Base-by-base conservation (phyloP, 2,113 vertebrate species). In the Ramphastos sulfuratus region DNA sequence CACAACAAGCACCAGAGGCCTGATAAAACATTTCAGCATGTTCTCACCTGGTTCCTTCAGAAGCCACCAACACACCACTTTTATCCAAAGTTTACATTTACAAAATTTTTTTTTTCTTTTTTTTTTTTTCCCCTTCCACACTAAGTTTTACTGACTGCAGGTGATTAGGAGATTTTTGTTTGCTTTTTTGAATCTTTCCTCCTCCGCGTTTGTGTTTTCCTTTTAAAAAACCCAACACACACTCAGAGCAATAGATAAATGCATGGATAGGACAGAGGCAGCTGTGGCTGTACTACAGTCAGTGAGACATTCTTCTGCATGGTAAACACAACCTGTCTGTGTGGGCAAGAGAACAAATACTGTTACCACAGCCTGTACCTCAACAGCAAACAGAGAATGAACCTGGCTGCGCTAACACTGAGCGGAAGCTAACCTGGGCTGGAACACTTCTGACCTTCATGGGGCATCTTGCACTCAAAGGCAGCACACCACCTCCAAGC, bases 281-380 rank as follows among this genome's bases (percentile, higher is more conserved):
- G 78, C 6, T 86, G 69, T 67, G 91, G 71, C 21, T n/a, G 60
- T n/a, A 55, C 73, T 35, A 77, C 15, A 71, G 76, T 16, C 61
- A 48, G 60, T 2, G 59, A 88, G 61, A 75, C 59, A 87, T 61
- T 44, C 82, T 55, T 85, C 5, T 19, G 66, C 65, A 17, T 4
- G 59, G 82, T 58, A 86, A 90, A 80, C 71, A 82, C 71, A 94
- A 55, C 15, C 35, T 64, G 85, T 20, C 44, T 89, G 67, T 2
- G 58, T 67, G 75, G 93, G 85, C 3, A 20, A 85, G 70, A 76
- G 88, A 79, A 83, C 42, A 80, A 82, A 48, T 25, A 10, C 48
- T 35, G 63, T 60, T 59, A 6, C 31, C 1, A 2, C 90, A 93
- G 55, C 78, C 42, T 2, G 0, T 31, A 61, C 60, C 69, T 92